Base-by-base conservation (phyloP, 2,888 invertebrate species). In the Tinea trinotella region DNA sequence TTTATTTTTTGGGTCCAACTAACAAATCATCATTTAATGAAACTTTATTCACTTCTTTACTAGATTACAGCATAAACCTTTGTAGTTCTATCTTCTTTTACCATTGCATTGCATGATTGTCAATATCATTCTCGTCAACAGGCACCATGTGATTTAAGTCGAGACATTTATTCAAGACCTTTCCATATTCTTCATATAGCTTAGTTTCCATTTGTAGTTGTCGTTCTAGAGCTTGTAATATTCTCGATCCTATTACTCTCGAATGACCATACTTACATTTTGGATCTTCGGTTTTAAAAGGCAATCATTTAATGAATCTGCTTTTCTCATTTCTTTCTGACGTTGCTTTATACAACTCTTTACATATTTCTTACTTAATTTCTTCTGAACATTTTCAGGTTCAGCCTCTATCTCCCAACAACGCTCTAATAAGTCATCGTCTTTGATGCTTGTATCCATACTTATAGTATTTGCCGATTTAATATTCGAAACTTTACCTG, bases 391-490 rank as follows among this genome's bases (percentile, higher is more conserved):
- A 5, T 5, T 40, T 5, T 57, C 49, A 48, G 59, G 57, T 53
- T 59, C 58, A 6, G 19, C 55, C 53, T 61, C 59, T 1, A 60
- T 49, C 20, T 61, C 59, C 59, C 59, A 60, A 24, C 61, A 60
- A 53, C 24, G 34, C 52, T 56, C 58, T 2, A 64, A 48, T 19
- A 61, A 10, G 0, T 60, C 55, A 48, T 63, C 61, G 49, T 57
- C 58, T 13, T 54, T 59, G 0, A 57, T 12, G 15, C 60, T 54
- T 9, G 57, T 6, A 55, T 60, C 60, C 24, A 60, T 13, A 17
- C 30, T 59, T 5, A 54, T 50, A 7, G 15, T 10, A 5, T 46
- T 53, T 6, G 20, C 2, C n/a, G 10, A 12, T 2, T 22, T 6
- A 19, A 13, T 10, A 1, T 15, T 10, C 24, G 54, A 2, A 5